A percentile compares a stretch with the other conserved stretches of the same genome.
phyloP scores from a whole-genome alignment of 1,140 invertebrate genomes.

The Whitmania pigra region DNA sequence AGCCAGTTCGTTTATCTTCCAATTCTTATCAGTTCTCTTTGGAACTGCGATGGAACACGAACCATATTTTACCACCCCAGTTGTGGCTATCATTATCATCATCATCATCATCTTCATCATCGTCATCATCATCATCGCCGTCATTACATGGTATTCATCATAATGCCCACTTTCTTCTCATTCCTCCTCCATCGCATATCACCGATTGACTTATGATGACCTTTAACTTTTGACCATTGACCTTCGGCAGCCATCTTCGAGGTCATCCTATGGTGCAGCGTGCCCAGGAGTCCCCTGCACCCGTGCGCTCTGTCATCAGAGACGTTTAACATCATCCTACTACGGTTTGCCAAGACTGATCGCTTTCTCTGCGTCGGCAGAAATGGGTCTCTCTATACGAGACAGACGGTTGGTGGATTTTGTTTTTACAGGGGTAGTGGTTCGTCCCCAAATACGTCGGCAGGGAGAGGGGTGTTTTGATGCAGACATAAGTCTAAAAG shows the following conservation, averaged over 20 bases:
- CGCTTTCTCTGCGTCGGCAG: constrained; percentile 9
- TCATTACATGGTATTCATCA: constrained; percentile 4
- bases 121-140: background rate
- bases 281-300: background rate
- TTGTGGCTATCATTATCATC: background rate
- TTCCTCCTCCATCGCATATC: too few relatives aligned
- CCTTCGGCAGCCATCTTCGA: constrained; percentile 8
- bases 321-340: background rate
- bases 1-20: too few relatives aligned
- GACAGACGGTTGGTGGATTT: background rate
- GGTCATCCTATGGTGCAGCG: constrained; percentile 13
- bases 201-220: too few relatives aligned
- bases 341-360: background rate
- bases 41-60: too few relatives aligned
- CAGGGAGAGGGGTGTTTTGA: too few relatives aligned
- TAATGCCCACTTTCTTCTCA: background rate
- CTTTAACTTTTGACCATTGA: too few relatives aligned
- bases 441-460: too few relatives aligned
- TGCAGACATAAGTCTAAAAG: too few relatives aligned
- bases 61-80: background rate
- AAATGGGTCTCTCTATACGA: background rate
- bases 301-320: background rate
- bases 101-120: background rate
- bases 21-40: too few relatives aligned
- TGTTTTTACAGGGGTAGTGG: too few relatives aligned